A percentile compares a stretch with the other conserved stretches of the same genome.
Conservation (phyloP, 2,888 invertebrate species). For the Rotaria socialis region DNA sequence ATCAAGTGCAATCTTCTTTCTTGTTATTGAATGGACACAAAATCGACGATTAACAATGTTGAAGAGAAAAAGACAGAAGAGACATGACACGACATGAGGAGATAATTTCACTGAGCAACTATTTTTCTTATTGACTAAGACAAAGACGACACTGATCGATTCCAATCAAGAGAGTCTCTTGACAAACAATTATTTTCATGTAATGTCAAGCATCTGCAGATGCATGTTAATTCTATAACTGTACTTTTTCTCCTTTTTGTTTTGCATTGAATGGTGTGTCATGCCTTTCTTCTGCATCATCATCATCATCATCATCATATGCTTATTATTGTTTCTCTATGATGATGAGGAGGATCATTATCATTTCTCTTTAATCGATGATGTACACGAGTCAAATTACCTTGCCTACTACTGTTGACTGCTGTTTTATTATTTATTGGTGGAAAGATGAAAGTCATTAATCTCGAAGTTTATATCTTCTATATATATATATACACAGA, state of each 20-base stretch:
- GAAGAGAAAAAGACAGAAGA: conserved; percentile 12
- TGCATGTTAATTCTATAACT: neutral
- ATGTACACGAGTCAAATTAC: conserved; percentile 28
- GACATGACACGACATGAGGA: conserved; percentile 26
- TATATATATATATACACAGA: conserved; percentile 10
- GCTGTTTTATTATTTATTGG: conserved; percentile 16
- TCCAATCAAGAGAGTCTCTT: conserved; percentile 32
- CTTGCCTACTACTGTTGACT: neutral
- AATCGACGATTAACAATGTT: neutral
- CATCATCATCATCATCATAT: neutral
- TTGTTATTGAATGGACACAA: neutral
- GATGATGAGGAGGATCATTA: neutral
- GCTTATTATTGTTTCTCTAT: conserved; percentile 26
- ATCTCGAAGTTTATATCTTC: conserved; percentile 13
- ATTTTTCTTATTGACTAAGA: neutral
- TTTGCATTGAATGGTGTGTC: neutral
- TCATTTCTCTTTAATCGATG: conserved; percentile 7
- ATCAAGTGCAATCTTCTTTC: conserved; percentile 2
- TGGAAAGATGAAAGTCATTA: conserved; percentile 26
- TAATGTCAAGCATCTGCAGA: conserved; percentile 20
- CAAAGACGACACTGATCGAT: conserved; percentile 26
- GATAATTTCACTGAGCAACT: conserved; percentile 17
- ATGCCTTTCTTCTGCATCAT: neutral
- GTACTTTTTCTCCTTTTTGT: neutral
- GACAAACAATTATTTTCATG: conserved; percentile 29